Base-by-base conservation (phyloP, 2,888 invertebrate species). In the Yponomeuta cagnagella region DNA sequence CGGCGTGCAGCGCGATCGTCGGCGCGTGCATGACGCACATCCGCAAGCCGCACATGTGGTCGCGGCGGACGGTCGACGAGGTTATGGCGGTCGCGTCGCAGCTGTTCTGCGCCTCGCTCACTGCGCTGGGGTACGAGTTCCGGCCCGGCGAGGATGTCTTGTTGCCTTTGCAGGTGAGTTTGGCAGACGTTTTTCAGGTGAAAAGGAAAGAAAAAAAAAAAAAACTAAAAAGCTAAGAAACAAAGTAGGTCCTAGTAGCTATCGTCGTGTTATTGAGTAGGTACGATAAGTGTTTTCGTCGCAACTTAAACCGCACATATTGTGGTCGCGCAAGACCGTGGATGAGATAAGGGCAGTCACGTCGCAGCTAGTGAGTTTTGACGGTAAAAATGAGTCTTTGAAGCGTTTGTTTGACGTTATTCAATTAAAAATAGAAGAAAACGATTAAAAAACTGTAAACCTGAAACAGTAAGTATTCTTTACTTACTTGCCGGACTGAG, bases 251-350 rank as follows among this genome's bases (percentile, higher is more conserved):
- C 33, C 33, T 33, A 33, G 3, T 33, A 33, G 3, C 5, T 4
- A 33, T 33, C 33, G 5, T 2, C 33, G 33, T 33, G 3, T 33
- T 33, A 33, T 2, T 33, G 33, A 33, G 33, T 23, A 23, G 23
- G 23, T 1, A 33, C 33, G 33, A 33, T 33, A 33, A 33, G 33
- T 33, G 33, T 33, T 33, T 33, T 5, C 33, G 33, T 33, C 33
- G 33, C 33, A 5, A 33, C 33, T 33, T 33, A 89, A 93, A 6
- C 90, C 94, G 0, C 89, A 90, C 68, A 86, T n/a, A n/a, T n/a
- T 93, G 5, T 95, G 95, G 95, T 93, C 94, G 8, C 83, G 87
- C 4, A 90, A 92, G n/a, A 94, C 95, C 0, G 77, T 93, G 5
- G 93, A 74, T 65, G 72, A 73, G 71, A 84, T 94, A 12, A 79